Base-by-base conservation (phyloP, 2,797 vertebrate genomes). In the Lophius americanus region DNA sequence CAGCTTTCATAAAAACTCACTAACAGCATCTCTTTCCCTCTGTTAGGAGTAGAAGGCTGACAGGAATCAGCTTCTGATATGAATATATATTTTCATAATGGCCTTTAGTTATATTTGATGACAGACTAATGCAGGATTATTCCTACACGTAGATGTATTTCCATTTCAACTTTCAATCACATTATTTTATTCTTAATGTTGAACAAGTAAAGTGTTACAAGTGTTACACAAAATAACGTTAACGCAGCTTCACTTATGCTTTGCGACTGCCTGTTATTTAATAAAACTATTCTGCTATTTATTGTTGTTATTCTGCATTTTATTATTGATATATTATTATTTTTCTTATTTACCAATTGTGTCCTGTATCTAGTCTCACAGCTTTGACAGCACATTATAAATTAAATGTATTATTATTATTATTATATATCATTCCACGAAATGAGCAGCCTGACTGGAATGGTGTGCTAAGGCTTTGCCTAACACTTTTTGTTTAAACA, bases 191-290 rank as follows among this genome's bases (percentile, higher is more conserved):
- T 32, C 14, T 44, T 5, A 44, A 12, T 11, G 11, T 11, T 47
- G 9, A 5, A 23, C 7, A 44, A 8, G 12, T 14, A 3, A 13
- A 41, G 8, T 7, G 8, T 13, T 33, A 48, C 50, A 13, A 42
- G 13, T 10, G 13, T 4, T 48, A 13, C 52, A 36, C 6, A 57
- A n/a, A 47, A 50, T 11, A 4, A 5, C n/a, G 8, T 44, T 3
- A 61, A 73, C 10, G 46, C 55, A 64, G 51, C 58, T 77, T 13
- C 23, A 4, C 23, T 7, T 7, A 49, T 7, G 23, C 47, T n/a
- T 48, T 48, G 46, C 46, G 13, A n/a, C 1, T n/a, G 12, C 14
- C 46, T 48, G 46, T 12, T 48, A n/a, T 48, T 48, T 48, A 23
- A 23, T 23, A 23, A 23, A 23, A 12, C 6, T 48, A n/a, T 6